Base-by-base conservation (phyloP, 2,888 invertebrate species). In the Dolichopus griseipennis region DNA sequence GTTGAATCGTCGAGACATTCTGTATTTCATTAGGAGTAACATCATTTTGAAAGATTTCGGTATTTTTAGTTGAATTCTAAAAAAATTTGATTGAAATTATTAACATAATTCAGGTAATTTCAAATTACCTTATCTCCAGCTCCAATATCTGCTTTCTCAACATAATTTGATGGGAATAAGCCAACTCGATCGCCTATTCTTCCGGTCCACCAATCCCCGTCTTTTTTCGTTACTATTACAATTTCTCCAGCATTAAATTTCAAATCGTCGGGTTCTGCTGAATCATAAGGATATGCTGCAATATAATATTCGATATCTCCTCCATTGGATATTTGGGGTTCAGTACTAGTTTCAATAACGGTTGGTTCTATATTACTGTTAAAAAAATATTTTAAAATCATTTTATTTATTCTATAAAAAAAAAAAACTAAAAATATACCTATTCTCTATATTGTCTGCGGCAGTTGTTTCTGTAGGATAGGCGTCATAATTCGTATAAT, bases 181-280 rank as follows among this genome's bases (percentile, higher is more conserved):
- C 99, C 99, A 12, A 86, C 87, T 71, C 89, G 81, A 74, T 88
- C 85, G 62, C 90, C 93, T 73, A 95, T 87, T 72, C 89, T 87
- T 37, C 98, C 98, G 6, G 97, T 97, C 98, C 98, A 99, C 98
- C 98, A 99, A 78, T 98, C 97, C 0, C 96, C 97, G 70, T 97
- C 96, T 71, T 92, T 89, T 71, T 94, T 90, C 61, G 88, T 86
- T 1, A 99, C 96, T 73, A 88, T 85, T 69, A 99, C 91, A 74
- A 91, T 84, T 80, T 97, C 97, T 0, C 96, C 90, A 0, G 87
- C 88, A 73, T 91, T 90, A 81, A 97, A 97, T 69, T 85, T 89
- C 70, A 99, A 84, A 84, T 99, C 99, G 0, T 96, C 97, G 0
- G 90, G 84, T 81, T 98, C 98, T 8, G 86, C 83, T 0, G 96